Evolutionary conservation across 2,888 invertebrate species (phyloP), one percentile per base, ranked within the genome.

Genomic region (Sminthurinus aureus): DNA sequence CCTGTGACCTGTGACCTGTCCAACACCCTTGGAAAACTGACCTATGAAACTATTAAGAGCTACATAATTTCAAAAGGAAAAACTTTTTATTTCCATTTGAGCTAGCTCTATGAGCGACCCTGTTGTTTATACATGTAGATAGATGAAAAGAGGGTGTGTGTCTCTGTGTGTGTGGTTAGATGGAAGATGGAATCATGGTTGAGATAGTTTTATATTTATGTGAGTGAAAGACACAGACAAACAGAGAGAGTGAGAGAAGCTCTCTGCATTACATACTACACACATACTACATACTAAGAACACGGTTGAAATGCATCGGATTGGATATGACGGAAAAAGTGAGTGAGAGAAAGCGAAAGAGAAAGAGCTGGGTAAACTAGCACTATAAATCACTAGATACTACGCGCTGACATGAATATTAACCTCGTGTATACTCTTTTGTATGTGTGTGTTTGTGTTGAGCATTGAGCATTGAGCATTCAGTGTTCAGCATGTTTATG

Each of bases 381-480:
- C 66, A 66, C 67, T 79, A 80, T 80, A 80, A 80, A 80, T 80
- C 80, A 80, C 71, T 71, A 38, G 69, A 51, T 80, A 20, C 38
- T 38, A 79, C 79, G 80, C 71, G 80, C 80, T 80, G 80, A 80
- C 80, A 80, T 80, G 80, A 80, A 80, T 80, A 80, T 80, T 80
- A 80, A 80, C 80, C 80, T 80, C 80, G 66, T 80, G 80, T 80
- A 66, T 51, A 18, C 71, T 76, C 13, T 76, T 8, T 13, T 58
- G 58, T 58, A 11, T 58, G 2, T 58, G 58, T 58, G 58, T 58
- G 58, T 58, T 8, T 52, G 52, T 52, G n/a, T n/a, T n/a, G n/a
- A n/a, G n/a, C n/a, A n/a, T n/a, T n/a, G n/a, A n/a, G n/a, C n/a
- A n/a, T n/a, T n/a, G n/a, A n/a, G n/a, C n/a, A 11, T 58, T 58